These are phyloP conservation scores for Herminia tarsipennalis DNA, from an alignment of 2,888 invertebrate species.

Conservation along the genomic window DNA sequence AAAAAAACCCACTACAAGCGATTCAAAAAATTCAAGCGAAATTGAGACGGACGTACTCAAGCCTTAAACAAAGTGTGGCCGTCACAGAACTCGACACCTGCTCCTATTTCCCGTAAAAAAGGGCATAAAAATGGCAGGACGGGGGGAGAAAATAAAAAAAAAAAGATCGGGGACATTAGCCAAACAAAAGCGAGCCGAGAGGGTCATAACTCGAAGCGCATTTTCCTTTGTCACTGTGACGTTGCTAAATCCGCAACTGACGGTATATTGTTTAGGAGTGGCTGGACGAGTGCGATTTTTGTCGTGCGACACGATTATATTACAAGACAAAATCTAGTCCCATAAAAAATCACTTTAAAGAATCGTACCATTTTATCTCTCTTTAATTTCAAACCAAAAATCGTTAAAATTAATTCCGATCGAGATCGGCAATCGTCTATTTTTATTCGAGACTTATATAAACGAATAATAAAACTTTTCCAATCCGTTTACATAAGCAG, in stretches of 20 bases:
- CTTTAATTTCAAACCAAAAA: too few relatives aligned
- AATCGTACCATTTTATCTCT: too few relatives aligned
- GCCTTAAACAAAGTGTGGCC: slow-evolving; percentile 59
- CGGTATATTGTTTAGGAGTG: slow-evolving; percentile 68
- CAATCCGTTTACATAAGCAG: too few relatives aligned
- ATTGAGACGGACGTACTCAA: slow-evolving; percentile 56
- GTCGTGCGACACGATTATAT: slow-evolving; percentile 15
- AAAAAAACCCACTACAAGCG: slow-evolving; percentile 20
- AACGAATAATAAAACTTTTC: too few relatives aligned
- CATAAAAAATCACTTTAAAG: too few relatives aligned
- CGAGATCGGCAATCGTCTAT: too few relatives aligned
- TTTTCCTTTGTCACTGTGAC: slow-evolving; percentile 77
- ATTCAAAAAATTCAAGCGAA: slow-evolving; percentile 48
- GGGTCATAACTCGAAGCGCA: slow-evolving; percentile 76
- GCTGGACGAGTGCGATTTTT: slow-evolving; percentile 23
- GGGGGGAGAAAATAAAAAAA: slow-evolving; percentile 47
- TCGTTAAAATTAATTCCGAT: too few relatives aligned
- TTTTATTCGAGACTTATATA: too few relatives aligned
- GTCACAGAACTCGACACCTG: slow-evolving; percentile 67
- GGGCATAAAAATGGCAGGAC: slow-evolving; percentile 54
- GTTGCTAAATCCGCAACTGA: slow-evolving; percentile 70
- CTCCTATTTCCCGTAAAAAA: slow-evolving; percentile 53
- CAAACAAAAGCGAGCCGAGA: slow-evolving; percentile 77
- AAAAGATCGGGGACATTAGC: slow-evolving; percentile 68
- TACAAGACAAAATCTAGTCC: too few relatives aligned